Percentiles rank a stretch among this genome's conserved stretches.
These are phyloP conservation scores for Latheticus oryzae DNA, from an alignment of 2,888 invertebrate genomes.

Conservation along the genomic window DNA sequence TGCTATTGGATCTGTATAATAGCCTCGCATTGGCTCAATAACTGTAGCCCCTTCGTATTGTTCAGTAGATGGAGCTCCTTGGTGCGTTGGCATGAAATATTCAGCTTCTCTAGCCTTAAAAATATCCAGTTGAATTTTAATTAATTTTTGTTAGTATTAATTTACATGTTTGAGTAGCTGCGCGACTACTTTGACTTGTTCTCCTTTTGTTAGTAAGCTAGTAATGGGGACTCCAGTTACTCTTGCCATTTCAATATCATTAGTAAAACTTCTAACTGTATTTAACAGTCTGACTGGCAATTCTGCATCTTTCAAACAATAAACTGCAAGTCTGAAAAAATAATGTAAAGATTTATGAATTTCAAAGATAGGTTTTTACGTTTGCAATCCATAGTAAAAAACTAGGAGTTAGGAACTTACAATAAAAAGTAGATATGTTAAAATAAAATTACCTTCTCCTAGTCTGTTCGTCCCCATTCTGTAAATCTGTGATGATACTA, in stretches of 20 bases:
- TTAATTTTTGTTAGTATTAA: too few relatives aligned
- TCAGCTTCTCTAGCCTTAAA: slow-evolving; percentile 74
- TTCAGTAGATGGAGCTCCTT: slow-evolving; percentile 79
- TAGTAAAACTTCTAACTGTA: slow-evolving; percentile 98
- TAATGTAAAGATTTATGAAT: too few relatives aligned
- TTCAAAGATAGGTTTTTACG: too few relatives aligned
- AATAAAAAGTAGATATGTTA: too few relatives aligned
- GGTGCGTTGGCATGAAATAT: slow-evolving; percentile 91
- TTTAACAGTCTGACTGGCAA: slow-evolving; percentile 92
- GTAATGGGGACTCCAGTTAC: slow-evolving; percentile 97
- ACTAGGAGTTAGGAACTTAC: too few relatives aligned
- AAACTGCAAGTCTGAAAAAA: slow-evolving; percentile 83
- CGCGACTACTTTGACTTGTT: slow-evolving; percentile 98
- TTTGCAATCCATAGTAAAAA: too few relatives aligned
- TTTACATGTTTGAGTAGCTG: slow-evolving; percentile 90
- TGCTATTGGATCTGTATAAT: slow-evolving; percentile 97
- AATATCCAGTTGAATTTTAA: too few relatives aligned
- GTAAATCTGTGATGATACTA: slow-evolving; percentile 96
- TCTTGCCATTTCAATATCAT: slow-evolving; percentile 99
- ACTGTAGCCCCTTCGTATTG: slow-evolving; percentile 99
- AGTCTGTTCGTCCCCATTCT: slow-evolving; percentile 93
- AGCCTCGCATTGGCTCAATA: slow-evolving; percentile 96
- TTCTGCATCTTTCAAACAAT: slow-evolving; percentile 98
- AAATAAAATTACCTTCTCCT: slow-evolving; percentile 86
- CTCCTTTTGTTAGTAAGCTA: slow-evolving; percentile 93